A percentile compares a stretch with the other conserved stretches of the same genome.
Conservation (phyloP, 2,888 invertebrate species). For the Latrodectus hesperus region DNA sequence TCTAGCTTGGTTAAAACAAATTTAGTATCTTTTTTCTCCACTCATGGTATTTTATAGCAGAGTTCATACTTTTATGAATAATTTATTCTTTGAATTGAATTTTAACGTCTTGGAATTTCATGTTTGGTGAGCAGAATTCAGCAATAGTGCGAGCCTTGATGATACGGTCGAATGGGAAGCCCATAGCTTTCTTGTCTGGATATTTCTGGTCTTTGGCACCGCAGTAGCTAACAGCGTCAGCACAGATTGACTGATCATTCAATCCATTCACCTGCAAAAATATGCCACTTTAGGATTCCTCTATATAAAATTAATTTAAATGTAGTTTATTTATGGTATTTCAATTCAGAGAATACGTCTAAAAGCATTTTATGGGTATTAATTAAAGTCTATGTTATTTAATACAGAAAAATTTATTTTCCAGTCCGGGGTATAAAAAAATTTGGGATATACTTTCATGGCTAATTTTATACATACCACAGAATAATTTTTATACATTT, state of each 20-base stretch:
- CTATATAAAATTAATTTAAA: no score
- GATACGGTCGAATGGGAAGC: constrained; percentile 84
- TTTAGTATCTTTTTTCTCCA: no score
- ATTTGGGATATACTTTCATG: no score
- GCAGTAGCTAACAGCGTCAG: constrained; percentile 86
- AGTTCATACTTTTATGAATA: not conserved
- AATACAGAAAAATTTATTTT: no score
- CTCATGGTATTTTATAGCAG: not conserved
- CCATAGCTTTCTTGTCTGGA: constrained; percentile 89
- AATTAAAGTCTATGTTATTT: no score
- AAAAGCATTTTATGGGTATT: no score
- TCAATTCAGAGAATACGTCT: no score
- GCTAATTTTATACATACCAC: no score
- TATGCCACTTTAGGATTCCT: not conserved
- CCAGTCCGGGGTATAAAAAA: no score
- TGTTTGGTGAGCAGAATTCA: constrained; percentile 70
- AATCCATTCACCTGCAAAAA: constrained; percentile 72
- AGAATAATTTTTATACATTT: no score
- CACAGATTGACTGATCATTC: constrained; percentile 77
- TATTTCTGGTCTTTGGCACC: constrained; percentile 85
- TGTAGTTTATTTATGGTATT: no score
- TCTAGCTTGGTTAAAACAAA: no score
- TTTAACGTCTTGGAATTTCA: constrained; percentile 79
- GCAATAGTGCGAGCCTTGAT: constrained; percentile 42
- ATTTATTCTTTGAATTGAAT: constrained; percentile 73